These are phyloP conservation scores for Panthera leo DNA, from an alignment of 2,113 vertebrate species.

Conservation along the genomic window DNA sequence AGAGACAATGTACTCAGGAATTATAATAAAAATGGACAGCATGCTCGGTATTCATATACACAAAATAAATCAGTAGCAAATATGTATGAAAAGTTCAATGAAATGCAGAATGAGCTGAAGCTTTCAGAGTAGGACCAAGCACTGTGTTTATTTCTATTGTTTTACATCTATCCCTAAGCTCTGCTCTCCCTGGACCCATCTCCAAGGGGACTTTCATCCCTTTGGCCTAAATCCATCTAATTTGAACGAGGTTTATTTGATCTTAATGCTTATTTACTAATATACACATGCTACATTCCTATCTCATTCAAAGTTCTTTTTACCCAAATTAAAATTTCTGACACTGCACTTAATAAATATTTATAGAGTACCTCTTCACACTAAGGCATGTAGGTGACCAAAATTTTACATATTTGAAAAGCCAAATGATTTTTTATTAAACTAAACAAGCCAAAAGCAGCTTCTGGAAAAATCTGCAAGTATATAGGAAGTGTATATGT, in stretches of 20 bases:
- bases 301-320: neutral
- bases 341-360: neutral
- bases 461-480: neutral
- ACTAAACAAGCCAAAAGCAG: neutral
- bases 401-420: slow-evolving; percentile 28
- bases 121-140: neutral
- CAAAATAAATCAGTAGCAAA: neutral
- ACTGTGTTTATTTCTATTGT: neutral
- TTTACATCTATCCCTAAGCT: neutral
- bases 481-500: neutral
- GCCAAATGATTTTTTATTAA: neutral
- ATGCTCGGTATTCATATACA: neutral
- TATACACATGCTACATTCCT: neutral
- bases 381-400: neutral
- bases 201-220: neutral
- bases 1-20: neutral
- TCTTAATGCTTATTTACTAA: neutral
- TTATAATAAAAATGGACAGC: neutral
- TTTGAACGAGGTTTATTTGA: neutral
- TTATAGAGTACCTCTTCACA: neutral
- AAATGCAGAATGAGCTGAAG: neutral
- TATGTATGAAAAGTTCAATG: neutral
- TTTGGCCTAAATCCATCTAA: neutral
- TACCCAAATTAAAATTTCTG: neutral
- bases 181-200: neutral